Evolutionary conservation across 2,113 vertebrate species (phyloP), one percentile per base, ranked within the genome.

Genomic region (Lasiurus borealis): DNA sequence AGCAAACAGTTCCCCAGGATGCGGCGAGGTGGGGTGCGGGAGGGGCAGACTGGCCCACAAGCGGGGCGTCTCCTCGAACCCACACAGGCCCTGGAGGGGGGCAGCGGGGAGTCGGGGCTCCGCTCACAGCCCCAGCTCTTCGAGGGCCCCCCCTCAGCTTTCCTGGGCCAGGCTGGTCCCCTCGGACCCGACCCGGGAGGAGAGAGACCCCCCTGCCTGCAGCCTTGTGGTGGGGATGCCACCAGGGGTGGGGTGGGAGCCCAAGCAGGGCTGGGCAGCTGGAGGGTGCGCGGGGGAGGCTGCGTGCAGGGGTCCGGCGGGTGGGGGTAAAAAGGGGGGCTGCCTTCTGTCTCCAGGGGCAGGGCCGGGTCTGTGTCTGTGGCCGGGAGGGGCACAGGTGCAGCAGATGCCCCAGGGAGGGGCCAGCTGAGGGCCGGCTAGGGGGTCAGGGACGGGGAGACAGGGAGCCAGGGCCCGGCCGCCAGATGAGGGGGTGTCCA

Each of bases 1-100:
- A n/a, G 14, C 34, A 27, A 12, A 19, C 27, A 16, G n/a, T 25
- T 40, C 9, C 9, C 0, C 4, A 46, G 48, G 7, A 4, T 18
- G 3, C 1, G 31, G 31, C 34, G 40, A 54, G 18, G 54, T 14
- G 13, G 57, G 68, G 48, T 25, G 6, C 77, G 48, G 59, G 57
- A 23, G 25, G 27, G 18, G 2, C 8, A 29, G n/a, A 10, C 0
- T 0, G 4, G 31, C 57, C 46, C 5, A 25, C 4, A 34, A 36
- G 5, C 0, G 29, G 34, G 40, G 15, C 52, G 3, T 29, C 4
- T 0, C 23, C 5, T 0, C 9, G 10, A 29, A 18, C 59, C 31
- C 48, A 9, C 1, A 0, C 5, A 0, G 48, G 59, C 48, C 72
- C n/a, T 2, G 36, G 54, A 50, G 46, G 36, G 31, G 40, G 40